Evolutionary conservation across 1,140 invertebrate species (phyloP).

Genomic region (Cotesia vestalis): DNA sequence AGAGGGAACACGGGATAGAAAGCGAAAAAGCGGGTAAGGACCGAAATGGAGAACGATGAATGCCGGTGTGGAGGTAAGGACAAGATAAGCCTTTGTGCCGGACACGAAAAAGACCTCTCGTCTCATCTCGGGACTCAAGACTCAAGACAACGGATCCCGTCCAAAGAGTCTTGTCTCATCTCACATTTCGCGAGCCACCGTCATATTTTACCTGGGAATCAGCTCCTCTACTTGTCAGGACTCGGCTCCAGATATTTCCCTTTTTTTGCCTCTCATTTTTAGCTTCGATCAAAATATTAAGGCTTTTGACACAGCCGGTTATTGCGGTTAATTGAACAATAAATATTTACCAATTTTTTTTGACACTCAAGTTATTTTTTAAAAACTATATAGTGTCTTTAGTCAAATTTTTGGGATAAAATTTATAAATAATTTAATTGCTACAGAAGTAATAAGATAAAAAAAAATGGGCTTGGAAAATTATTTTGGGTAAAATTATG

Average conservation of each 20-base stretch:
- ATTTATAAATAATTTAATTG: too few species aligned
- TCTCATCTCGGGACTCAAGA: background rate
- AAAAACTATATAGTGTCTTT: too few species aligned
- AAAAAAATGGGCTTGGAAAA: too few species aligned
- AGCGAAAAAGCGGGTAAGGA: constrained; percentile 32
- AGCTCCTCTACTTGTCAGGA: background rate
- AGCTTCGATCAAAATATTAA: constrained; percentile 8
- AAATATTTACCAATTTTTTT: constrained; percentile 3
- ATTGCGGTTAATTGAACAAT: too few species aligned
- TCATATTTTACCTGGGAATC: constrained; percentile 50
- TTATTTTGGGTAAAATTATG: too few species aligned
- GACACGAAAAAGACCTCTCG: constrained; percentile 39
- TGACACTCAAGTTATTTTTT: too few species aligned
- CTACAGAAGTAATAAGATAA: too few species aligned
- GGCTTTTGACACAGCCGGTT: constrained; percentile 20
- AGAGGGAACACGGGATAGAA: background rate
- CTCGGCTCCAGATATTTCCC: constrained; percentile 22
- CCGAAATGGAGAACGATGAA: constrained; percentile 53
- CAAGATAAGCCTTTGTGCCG: constrained; percentile 60
- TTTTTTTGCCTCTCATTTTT: constrained; percentile 24
- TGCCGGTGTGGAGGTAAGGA: constrained; percentile 41
- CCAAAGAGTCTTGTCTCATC: constrained; percentile 44
- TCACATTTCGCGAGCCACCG: constrained; percentile 57
- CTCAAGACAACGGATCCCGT: constrained; percentile 48
- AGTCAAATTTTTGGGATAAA: too few species aligned